phyloP scores from a whole-genome alignment of 1,140 invertebrate genomes.

The Brachionus manjavacas region DNA sequence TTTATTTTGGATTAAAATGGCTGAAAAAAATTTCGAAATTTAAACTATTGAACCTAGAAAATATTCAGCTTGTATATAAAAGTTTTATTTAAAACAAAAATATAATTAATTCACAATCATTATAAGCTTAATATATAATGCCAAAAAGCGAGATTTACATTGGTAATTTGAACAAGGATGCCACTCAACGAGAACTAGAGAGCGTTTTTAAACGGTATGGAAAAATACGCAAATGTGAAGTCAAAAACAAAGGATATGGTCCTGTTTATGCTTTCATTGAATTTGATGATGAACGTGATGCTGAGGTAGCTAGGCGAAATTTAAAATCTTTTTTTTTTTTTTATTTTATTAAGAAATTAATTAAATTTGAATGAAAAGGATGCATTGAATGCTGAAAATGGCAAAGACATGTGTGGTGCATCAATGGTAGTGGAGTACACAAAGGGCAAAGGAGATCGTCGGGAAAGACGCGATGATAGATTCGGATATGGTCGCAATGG shows the following conservation, averaged over 20 bases:
- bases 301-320: constrained; percentile 66
- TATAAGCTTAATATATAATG: constrained; percentile 3
- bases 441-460: neutral
- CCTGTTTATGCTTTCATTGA: constrained; percentile 88
- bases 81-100: neutral
- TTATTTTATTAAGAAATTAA: too few species aligned
- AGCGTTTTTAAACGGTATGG: constrained; percentile 28
- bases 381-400: constrained; percentile 29
- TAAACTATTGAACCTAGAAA: neutral
- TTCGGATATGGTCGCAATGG: neutral
- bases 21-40: neutral
- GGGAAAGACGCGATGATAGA: neutral
- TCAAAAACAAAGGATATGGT: constrained; percentile 34
- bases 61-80: neutral
- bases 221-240: constrained; percentile 1
- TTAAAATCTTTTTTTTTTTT: too few species aligned
- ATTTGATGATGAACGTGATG: constrained; percentile 87
- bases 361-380: neutral
- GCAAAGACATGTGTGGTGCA: constrained; percentile 33
- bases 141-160: constrained; percentile 29
- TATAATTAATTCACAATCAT: neutral
- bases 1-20: neutral
- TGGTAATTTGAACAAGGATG: constrained; percentile 37
- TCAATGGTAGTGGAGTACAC: constrained; percentile 39
- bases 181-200: constrained; percentile 24